Conservation (phyloP, 37 sponge, comb jelly and placozoan species). For the Ephydatia muelleri region DNA sequence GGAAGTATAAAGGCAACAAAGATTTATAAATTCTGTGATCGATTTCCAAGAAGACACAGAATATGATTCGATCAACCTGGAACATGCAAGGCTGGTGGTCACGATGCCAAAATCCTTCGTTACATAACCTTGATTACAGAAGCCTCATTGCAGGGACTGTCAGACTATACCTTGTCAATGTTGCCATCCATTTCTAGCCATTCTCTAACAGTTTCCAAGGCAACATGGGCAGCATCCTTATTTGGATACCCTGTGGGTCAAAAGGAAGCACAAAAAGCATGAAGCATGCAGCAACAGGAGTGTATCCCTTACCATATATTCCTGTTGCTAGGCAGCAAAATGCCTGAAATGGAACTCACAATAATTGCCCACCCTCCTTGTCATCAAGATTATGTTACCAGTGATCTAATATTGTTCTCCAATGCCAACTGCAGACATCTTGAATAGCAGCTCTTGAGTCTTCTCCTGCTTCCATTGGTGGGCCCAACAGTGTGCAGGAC, state of each 20-base stretch:
- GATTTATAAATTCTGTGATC: constrained; percentile 68
- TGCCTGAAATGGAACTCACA: constrained; percentile 50
- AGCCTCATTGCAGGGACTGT: no score
- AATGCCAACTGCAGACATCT: constrained; percentile 58
- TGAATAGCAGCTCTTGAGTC: constrained; percentile 73
- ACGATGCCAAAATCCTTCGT: constrained; percentile 4
- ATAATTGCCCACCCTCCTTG: not conserved
- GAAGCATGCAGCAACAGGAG: no score
- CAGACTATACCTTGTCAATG: constrained; percentile 50
- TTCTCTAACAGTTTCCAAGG: constrained; percentile 58
- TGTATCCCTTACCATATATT: constrained; percentile 66
- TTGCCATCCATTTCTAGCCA: constrained; percentile 68
- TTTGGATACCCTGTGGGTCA: constrained; percentile 76
- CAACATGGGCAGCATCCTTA: constrained; percentile 76
- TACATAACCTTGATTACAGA: not conserved
- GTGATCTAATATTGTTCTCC: constrained; percentile 71
- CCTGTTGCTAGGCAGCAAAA: constrained; percentile 94
- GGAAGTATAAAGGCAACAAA: constrained; percentile 73
- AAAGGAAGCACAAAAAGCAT: no score
- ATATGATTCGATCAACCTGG: constrained; percentile 88
- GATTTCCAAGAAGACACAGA: constrained; percentile 79
- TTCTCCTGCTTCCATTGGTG: constrained; percentile 10
- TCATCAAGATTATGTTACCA: constrained; percentile 38
- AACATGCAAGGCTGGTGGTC: not conserved
- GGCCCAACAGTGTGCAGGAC: constrained; percentile 94